Evolutionary conservation across 2,888 invertebrate species (phyloP), one percentile per base, ranked within the genome.

Genomic region (Drosophila quinaria): DNA sequence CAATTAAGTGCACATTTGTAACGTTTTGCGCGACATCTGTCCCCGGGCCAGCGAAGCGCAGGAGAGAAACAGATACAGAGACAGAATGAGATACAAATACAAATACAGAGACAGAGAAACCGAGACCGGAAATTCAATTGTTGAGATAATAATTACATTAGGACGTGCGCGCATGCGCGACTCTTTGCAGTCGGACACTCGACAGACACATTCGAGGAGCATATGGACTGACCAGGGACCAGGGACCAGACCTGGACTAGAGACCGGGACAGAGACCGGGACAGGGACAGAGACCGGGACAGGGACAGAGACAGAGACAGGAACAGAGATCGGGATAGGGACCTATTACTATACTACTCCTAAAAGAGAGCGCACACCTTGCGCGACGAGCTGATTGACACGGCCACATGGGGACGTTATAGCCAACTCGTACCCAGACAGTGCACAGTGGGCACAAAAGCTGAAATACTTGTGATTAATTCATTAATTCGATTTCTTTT

Each of bases 81-180:
- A 56, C 55, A 46, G 66, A 69, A 61, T 25, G 25, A 25, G 25
- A 25, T 25, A 44, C 44, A 46, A 5, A 25, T 25, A 44, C 44
- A 46, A 56, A 39, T 65, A 67, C 66, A 64, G 74, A 69, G 76
- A 41, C 52, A 41, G 66, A 69, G 62, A 46, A 69, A 77, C 65
- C 66, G 80, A 71, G 79, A 89, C 91, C 91, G 91, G 91, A 91
- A 91, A 91, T 91, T 91, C 91, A 91, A 91, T 91, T 91, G 91
- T 90, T 89, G 85, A 83, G 84, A 89, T 83, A 81, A 89, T 91
- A 91, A 91, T 91, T 91, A 87, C 88, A 87, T 85, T 89, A 90
- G 89, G 91, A 90, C 90, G 88, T 87, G 90, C 79, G 88, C 87
- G 82, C 83, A 86, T 84, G 87, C 84, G 80, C 86, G 71, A 81